These are phyloP conservation scores for Polydrusus cervinus DNA, from an alignment of 2,888 invertebrate genomes.

Conservation along the genomic window DNA sequence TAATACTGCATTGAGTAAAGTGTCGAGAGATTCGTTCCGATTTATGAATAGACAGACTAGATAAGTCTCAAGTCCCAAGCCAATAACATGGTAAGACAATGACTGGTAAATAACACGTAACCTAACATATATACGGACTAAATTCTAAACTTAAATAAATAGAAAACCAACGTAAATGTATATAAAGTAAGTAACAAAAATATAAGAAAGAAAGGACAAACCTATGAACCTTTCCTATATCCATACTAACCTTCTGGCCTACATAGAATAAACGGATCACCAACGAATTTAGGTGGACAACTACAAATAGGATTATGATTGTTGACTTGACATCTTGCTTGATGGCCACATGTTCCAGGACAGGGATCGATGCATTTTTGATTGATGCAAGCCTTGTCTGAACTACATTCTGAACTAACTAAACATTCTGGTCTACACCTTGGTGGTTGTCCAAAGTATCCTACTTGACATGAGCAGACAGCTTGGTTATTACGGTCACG, in stretches of 20 bases:
- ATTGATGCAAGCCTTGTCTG: slow-evolving; percentile 76
- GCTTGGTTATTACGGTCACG: slow-evolving; percentile 74
- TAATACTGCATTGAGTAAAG: no score
- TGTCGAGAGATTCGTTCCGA: no score
- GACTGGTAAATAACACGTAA: no score
- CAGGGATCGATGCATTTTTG: slow-evolving; percentile 80
- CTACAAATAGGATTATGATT: slow-evolving; percentile 79
- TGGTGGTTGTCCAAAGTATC: slow-evolving; percentile 76
- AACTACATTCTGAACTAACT: slow-evolving; percentile 76
- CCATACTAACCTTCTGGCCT: slow-evolving; percentile 69
- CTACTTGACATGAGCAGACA: slow-evolving; percentile 77
- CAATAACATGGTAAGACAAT: no score
- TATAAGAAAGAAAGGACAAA: no score
- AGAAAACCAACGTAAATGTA: no score
- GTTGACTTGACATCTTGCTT: slow-evolving; percentile 75
- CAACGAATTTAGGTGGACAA: slow-evolving; percentile 75
- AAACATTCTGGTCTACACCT: slow-evolving; percentile 77
- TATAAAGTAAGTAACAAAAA: no score
- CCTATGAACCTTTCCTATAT: no score
- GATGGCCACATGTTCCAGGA: slow-evolving; percentile 75
- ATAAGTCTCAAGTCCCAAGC: no score
- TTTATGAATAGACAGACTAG: no score
- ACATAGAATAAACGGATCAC: slow-evolving; percentile 77
- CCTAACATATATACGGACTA: no score
- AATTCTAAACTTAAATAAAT: no score